Base-by-base conservation (phyloP, 2,797 vertebrate genomes). In the Dendrocincla tyrannina region DNA sequence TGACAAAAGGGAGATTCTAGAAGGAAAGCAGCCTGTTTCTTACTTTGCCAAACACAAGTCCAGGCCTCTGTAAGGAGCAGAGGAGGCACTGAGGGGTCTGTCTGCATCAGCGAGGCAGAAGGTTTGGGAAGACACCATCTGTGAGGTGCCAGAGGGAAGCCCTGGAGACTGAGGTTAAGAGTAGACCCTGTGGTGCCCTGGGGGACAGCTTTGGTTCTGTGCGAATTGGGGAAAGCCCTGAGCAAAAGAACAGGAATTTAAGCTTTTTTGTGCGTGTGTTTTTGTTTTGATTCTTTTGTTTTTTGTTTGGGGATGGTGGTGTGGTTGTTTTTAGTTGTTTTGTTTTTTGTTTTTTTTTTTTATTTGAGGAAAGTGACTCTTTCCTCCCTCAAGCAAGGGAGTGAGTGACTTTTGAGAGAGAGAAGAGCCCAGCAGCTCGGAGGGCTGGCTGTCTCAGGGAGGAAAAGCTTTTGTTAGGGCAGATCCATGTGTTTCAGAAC, bases 111-210 rank as follows among this genome's bases (percentile, higher is more conserved):
- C 1, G 19, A 89, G 81, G 88, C 91, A 95, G 94, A 91, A 94
- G 91, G 88, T 76, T 94, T 91, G 84, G 58, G 85, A 63, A 76
- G 75, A 81, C 67, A 85, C 77, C 94, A 87, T 88, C 92, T 94
- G 96, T 50, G 68, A 85, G 53, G 58, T 52, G 93, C 47, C 69
- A 88, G 62, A 90, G 63, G 70, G 74, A 87, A 70, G 37, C 91
- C 47, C 68, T 89, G 77, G 86, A 78, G 91, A 50, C n/a, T 0
- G 8, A 69, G 81, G 58, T 28, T 53, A 53, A 56, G 66, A 81
- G 75, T 2, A 52, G 72, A 46, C 67, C 20, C 89, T 80, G 30
- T 7, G 27, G 56, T 80, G 80, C 59, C 42, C 58, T 30, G 28
- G 60, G 72, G 80, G 91, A 6, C 70, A 30, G 77, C 70, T 92